Evolutionary conservation across 2,888 invertebrate genomes (phyloP), one percentile per base, ranked within the genome.

Genomic region (Eurytoma adleriae): DNA sequence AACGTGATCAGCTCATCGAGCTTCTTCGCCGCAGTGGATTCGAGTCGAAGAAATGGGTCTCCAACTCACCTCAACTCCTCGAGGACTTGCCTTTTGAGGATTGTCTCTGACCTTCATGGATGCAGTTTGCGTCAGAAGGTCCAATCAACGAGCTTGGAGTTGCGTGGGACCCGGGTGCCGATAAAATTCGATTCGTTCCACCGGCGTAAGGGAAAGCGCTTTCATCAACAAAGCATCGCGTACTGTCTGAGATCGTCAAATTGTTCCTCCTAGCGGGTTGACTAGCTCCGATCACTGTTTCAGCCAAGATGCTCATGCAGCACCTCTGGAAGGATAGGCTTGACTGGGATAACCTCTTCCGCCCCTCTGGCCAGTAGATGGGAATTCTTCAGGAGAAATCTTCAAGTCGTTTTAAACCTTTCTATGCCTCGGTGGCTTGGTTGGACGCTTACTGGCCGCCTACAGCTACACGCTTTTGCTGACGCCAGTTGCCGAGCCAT

Each of bases 61-160:
- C 77, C 3, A 70, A 77, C 50, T 12, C 20, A 1, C 52, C 56
- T 0, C 1, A n/a, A 3, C 30, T 77, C 0, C 20, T 70, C 0
- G 20, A 52, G 1, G 62, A 70, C 3, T 56, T 70, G 0, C 57
- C 62, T 13, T 0, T 18, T 0, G 54, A 30, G 1, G 77, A 77
- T 10, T 3, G 64, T 14, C 61, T 77, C 10, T 30, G 62, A 0
- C 77, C 70, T 2, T 54, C 10, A 40, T 77, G 77, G 77, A 10
- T 62, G 2, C 62, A 70, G 0, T 56, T 70, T 27, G 20, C 62
- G 1, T 12, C 57, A 0, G 48, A 57, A 10, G 64, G 77, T 10
- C 70, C 70, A 0, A 66, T 70, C 7, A 77, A 30, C 14, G 70
- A 70, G 30, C 24, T 77, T 0, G 70, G 77, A 1, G 40, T 77